Conservation (phyloP, 2,113 vertebrate genomes). For the Caretta caretta region DNA sequence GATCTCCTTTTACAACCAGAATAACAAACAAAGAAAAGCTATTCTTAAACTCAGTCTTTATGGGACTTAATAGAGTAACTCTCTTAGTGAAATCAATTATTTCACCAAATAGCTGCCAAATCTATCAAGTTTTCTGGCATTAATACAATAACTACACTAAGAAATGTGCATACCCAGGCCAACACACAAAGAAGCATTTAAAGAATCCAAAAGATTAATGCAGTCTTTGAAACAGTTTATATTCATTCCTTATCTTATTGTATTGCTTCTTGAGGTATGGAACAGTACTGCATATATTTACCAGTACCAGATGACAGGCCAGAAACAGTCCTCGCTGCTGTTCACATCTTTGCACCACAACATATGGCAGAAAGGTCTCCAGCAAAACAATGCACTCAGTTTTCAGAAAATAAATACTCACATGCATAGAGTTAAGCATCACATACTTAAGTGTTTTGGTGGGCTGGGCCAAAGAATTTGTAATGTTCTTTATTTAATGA, state of each 20-base stretch:
- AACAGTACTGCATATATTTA: accelerated
- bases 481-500: not conserved
- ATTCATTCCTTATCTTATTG: accelerated
- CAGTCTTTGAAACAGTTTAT: not conserved
- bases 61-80: accelerated
- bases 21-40: not conserved
- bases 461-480: not conserved
- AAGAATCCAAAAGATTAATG: accelerated
- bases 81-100: not conserved
- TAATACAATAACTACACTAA: not conserved
- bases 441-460: accelerated
- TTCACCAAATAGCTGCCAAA: not conserved
- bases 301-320: no score
- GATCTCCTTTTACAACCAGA: not conserved
- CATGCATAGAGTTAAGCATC: accelerated
- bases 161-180: not conserved
- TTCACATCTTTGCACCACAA: accelerated
- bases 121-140: accelerated
- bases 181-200: accelerated
- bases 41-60: not conserved
- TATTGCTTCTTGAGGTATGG: accelerated
- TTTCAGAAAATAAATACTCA: accelerated
- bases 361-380: not conserved
- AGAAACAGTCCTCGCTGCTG: accelerated
- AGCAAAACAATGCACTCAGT: accelerated